A percentile compares a stretch with the other conserved stretches of the same genome.
Evolutionary conservation across 2,797 vertebrate genomes (phyloP).

Genomic region (Argyrosomus regius): DNA sequence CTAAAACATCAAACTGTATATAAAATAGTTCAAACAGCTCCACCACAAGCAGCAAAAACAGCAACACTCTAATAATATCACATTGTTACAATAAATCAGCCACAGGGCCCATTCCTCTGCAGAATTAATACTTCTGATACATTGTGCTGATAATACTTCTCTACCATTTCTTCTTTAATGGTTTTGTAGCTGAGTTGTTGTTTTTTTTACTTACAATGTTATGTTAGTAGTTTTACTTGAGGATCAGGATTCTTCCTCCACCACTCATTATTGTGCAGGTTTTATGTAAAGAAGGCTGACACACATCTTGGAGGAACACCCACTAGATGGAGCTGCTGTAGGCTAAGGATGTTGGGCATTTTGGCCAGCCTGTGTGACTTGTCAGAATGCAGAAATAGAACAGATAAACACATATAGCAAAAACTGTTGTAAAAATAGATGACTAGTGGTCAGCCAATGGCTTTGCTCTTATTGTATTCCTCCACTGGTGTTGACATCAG

Average conservation of each 20-base stretch:
- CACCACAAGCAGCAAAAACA: neutral
- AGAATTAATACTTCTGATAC: neutral
- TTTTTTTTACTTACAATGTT: neutral
- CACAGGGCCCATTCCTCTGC: neutral
- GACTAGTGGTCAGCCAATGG: constrained; percentile 36
- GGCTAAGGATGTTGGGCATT: neutral
- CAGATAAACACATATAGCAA: constrained; percentile 67
- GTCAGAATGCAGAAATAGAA: constrained; percentile 72
- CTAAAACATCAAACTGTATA: neutral
- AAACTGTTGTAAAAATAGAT: constrained; percentile 59
- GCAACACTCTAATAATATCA: neutral
- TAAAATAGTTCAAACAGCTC: neutral
- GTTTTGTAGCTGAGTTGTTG: neutral
- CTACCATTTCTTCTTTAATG: neutral
- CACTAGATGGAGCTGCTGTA: constrained; percentile 64
- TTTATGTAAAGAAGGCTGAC: neutral
- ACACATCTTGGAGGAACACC: neutral
- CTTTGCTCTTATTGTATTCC: constrained; percentile 47
- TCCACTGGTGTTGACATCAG: constrained; percentile 43
- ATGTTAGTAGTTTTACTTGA: neutral
- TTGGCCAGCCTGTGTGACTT: constrained; percentile 32
- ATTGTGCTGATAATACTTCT: neutral
- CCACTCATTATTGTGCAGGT: neutral
- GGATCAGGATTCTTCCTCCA: neutral
- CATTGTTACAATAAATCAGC: neutral